Base-by-base conservation (phyloP, 2,113 vertebrate genomes). In the Spea bombifrons region DNA sequence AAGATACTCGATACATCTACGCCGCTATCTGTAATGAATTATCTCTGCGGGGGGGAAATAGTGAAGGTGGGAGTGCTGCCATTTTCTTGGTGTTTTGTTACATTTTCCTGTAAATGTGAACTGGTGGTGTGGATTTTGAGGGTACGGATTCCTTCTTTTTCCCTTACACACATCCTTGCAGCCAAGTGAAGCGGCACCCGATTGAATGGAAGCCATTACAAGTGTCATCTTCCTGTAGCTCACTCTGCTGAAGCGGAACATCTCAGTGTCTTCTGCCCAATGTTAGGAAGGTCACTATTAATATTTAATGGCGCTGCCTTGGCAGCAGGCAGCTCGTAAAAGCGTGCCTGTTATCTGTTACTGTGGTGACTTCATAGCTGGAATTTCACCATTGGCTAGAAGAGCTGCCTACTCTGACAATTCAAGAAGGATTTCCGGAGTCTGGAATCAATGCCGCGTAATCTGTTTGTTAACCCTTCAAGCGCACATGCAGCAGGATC, bases 241-340 rank as follows among this genome's bases (percentile, higher is more conserved):
- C 78, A 57, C 63, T 50, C 52, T 61, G 78, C 44, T 74, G 71
- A 74, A 68, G 71, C 71, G 64, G 43, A 80, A 55, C 71, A 45
- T 74, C 78, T 74, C 43, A 68, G 71, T 80, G 78, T 80, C 78
- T 80, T 50, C 78, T 68, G 71, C 64, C 71, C 78, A 80, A 80
- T 80, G 78, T 80, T 74, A 80, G 70, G 67, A 80, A 80, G 78
- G 78, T 80, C 78, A 80, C 78, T 71, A 80, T 80, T 80, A 80
- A 80, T 80, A 80, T 80, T 80, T 80, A 74, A 80, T 80, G 78
- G 63, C 63, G 67, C 70, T 74, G 73, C 63, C 63, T 66, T 64
- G 71, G 71, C 71, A 80, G 71, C 78, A 74, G 71, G 78, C 64
- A 61, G 78, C 78, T 74, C 65, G 65, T 59, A 80, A 74, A 80